These are phyloP conservation scores for Dreissena polymorpha DNA, from an alignment of 1,140 invertebrate species.

Conservation along the genomic window DNA sequence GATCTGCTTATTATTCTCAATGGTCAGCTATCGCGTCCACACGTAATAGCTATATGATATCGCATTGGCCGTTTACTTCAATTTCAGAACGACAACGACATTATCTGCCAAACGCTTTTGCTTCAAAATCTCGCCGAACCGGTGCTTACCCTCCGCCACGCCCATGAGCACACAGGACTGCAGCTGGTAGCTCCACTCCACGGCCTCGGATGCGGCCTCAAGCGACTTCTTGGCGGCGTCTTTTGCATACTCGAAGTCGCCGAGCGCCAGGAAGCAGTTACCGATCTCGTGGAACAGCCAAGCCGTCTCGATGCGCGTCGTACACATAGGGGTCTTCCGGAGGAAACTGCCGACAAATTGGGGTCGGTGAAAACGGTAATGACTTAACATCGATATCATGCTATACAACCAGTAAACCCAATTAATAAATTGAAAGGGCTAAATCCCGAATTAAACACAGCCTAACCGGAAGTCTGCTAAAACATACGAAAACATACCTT, in stretches of 20 bases:
- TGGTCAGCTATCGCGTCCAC: no score
- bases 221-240: slow-evolving; percentile 76
- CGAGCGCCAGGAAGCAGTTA: slow-evolving; percentile 77
- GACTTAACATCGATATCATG: no score
- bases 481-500: no score
- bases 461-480: no score
- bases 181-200: slow-evolving; percentile 76
- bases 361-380: not conserved
- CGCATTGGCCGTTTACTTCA: no score
- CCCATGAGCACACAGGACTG: slow-evolving; percentile 77
- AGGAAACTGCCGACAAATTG: slow-evolving; percentile 67
- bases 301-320: slow-evolving; percentile 71
- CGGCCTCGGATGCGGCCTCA: slow-evolving; percentile 69
- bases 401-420: no score
- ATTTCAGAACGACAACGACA: no score
- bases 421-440: no score
- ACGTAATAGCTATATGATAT: no score
- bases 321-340: slow-evolving; percentile 71
- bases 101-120: no score
- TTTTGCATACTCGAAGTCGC: slow-evolving; percentile 71
- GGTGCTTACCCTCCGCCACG: slow-evolving; percentile 71
- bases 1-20: no score
- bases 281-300: slow-evolving; percentile 80
- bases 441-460: no score
- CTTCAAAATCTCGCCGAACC: not conserved